Base-by-base conservation (phyloP, 2,797 vertebrate genomes). In the Anisognathus igniventris region DNA sequence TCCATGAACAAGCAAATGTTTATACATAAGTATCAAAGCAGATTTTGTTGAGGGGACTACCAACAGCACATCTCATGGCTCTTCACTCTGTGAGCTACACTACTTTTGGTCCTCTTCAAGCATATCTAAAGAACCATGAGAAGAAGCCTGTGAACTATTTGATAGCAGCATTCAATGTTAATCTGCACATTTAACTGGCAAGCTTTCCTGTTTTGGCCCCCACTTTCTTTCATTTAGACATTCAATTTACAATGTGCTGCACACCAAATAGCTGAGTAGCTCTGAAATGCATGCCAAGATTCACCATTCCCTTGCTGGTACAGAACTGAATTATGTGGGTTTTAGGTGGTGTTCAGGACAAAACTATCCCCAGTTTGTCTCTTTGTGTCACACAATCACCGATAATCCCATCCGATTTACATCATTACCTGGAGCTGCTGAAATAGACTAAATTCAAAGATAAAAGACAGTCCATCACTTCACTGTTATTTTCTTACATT, bases 221-320 rank as follows among this genome's bases (percentile, higher is more conserved):
- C 7, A 24, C 10, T 67, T 87, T 58, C 7, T 66, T 45, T 48
- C 17, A 44, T 64, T 71, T 60, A 64, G 33, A 9, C 28, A 17
- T 15, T 61, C 12, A 39, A 6, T 7, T 76, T 35, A 39, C 7
- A 8, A 35, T 21, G 9, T 0, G 0, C 11, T 31, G 9, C 15
- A 25, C 7, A 67, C 16, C 18, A 30, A 72, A 53, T 3, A 33
- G 3, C 23, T 40, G 37, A 65, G 15, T 14, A 40, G 27, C 17
- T 83, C 19, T 75, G 40, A 27, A 44, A 7, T 21, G 14, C 3
- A 3, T n/a, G 8, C 10, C 3, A 54, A 33, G 31, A 56, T 14
- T 23, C 31, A 48, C 3, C 3, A 44, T 30, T 80, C 4, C 4
- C 19, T 75, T 64, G 6, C 24, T 78, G 8, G 14, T 64, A 60